A percentile compares a stretch with the other conserved stretches of the same genome.
These are phyloP conservation scores for Muscicapa striata DNA, from an alignment of 2,797 vertebrate genomes.

Conservation along the genomic window DNA sequence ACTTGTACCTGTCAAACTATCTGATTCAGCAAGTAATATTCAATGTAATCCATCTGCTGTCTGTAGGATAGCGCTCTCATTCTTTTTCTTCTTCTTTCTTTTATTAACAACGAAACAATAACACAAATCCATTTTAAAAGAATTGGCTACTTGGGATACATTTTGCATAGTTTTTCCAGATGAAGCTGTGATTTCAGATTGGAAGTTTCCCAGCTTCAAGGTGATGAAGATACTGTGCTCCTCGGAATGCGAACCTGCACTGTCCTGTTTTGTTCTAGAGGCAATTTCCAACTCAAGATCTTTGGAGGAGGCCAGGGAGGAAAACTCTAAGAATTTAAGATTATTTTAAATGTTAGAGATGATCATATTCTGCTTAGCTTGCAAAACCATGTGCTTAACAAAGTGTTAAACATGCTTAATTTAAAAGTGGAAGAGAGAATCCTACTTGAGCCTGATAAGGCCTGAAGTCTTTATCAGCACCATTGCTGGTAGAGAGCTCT, in stretches of 20 bases:
- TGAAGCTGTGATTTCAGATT: neutral
- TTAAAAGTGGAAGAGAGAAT: slow-evolving; percentile 26
- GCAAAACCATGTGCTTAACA: neutral
- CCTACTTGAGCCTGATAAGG: neutral
- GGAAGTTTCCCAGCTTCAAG: neutral
- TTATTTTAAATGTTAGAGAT: neutral
- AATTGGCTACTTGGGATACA: fast-evolving
- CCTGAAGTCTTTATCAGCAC: neutral
- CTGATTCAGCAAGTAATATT: neutral
- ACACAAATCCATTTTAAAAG: neutral
- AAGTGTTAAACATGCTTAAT: neutral
- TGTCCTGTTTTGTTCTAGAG: neutral
- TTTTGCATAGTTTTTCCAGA: neutral
- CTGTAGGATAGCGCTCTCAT: neutral
- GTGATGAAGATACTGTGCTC: neutral
- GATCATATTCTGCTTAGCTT: neutral
- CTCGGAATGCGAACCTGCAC: neutral
- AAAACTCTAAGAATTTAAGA: neutral
- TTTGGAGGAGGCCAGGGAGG: neutral
- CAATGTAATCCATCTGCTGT: neutral
- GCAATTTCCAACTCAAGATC: neutral
- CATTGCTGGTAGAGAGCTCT: neutral
- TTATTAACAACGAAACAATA: neutral
- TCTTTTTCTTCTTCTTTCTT: neutral
- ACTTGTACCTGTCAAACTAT: neutral